Conservation (phyloP, 1,140 invertebrate species). For the Drosophila ironensis region DNA sequence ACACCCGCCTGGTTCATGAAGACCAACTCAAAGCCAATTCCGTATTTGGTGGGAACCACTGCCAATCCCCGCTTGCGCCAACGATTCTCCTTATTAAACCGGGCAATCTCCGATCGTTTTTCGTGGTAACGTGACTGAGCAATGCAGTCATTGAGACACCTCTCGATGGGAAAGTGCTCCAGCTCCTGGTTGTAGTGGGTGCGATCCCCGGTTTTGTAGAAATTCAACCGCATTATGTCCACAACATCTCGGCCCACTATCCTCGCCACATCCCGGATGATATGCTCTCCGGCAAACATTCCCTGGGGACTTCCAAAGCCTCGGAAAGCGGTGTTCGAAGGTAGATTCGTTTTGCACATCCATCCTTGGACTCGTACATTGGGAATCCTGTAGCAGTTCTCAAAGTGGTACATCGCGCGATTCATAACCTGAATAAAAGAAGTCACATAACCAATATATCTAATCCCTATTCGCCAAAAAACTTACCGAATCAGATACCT, state of each 20-base stretch:
- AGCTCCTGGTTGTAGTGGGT: slow-evolving; percentile 92
- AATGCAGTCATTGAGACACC: slow-evolving; percentile 93
- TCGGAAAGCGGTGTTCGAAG: slow-evolving; percentile 95
- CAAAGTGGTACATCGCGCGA: slow-evolving; percentile 90
- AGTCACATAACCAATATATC: no score
- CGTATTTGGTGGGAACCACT: slow-evolving; percentile 95
- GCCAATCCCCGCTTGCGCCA: slow-evolving; percentile 95
- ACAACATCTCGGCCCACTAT: slow-evolving; percentile 85
- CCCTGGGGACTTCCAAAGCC: slow-evolving; percentile 95
- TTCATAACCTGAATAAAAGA: no score
- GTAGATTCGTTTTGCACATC: slow-evolving; percentile 92
- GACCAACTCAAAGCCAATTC: slow-evolving; percentile 91
- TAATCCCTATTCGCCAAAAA: no score
- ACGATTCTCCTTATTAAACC: slow-evolving; percentile 90
- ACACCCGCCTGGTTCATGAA: slow-evolving; percentile 95
- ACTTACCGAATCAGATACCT: slow-evolving; percentile 87
- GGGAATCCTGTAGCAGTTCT: slow-evolving; percentile 90
- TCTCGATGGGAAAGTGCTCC: slow-evolving; percentile 88
- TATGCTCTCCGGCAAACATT: slow-evolving; percentile 92
- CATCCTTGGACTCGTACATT: slow-evolving; percentile 86
- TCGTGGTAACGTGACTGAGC: slow-evolving; percentile 86
- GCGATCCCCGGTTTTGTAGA: slow-evolving; percentile 90
- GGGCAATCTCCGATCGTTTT: slow-evolving; percentile 85
- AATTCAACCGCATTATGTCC: slow-evolving; percentile 87
- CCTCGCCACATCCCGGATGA: slow-evolving; percentile 89